Evolutionary conservation across 2,113 vertebrate genomes (phyloP), one percentile per base, ranked within the genome.

Genomic region (Trematomus loennbergii): DNA sequence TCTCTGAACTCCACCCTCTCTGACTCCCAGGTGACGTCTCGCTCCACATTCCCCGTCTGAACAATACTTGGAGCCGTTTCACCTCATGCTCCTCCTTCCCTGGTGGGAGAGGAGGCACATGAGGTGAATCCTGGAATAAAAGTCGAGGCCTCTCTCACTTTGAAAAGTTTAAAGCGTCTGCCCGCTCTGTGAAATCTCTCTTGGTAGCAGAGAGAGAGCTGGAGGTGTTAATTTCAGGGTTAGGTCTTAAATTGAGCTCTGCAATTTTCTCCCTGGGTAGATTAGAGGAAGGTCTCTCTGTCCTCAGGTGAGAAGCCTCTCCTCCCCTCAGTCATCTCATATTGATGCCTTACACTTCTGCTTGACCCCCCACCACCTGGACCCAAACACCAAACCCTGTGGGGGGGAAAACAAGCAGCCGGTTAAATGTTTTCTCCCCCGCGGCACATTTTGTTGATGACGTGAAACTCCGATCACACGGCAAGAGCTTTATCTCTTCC

Each of bases 181-280:
- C 64, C 75, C 80, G 77, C 91, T 92, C 83, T 91, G 92, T 91
- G 90, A 92, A 92, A 89, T 92, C 87, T 81, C 85, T 92, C 88
- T 91, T 89, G 86, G 90, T 89, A 87, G 91, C 90, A 91, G 85
- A 65, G 89, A 87, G 87, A 92, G 90, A 92, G 94, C 95, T 95
- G 70, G 93, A 88, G 94, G 95, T 94, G 93, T 94, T 95, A 91
- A 95, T 95, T 95, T 95, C 94, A 95, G 95, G 94, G 88, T 93
- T 93, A 93, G 93, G 91, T 92, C 93, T 94, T 94, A 95, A 95
- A 94, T 94, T 94, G 92, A 94, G 93, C 91, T 90, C 85, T 89
- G 90, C 92, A 93, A 91, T 92, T 94, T 94, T 93, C 87, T 91
- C 81, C 76, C 91, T 72, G 90, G 94, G 94, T 92, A 94, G 92